These are phyloP conservation scores for Campylorhamphus procurvoides DNA, from an alignment of 2,113 vertebrate species.

Conservation along the genomic window DNA sequence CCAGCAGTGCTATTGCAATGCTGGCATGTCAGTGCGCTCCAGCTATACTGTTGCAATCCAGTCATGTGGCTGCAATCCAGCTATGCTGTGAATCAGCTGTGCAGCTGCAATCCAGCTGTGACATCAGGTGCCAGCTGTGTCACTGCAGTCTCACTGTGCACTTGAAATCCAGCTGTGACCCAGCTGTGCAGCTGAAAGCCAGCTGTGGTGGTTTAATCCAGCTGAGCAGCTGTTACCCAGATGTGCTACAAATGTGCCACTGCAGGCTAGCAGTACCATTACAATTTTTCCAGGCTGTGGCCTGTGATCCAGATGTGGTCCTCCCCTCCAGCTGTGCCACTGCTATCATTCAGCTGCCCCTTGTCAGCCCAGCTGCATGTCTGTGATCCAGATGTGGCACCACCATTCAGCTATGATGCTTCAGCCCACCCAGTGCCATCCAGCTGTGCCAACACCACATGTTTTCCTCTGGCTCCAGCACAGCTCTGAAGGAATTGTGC, in stretches of 20 bases:
- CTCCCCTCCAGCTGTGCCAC: neutral
- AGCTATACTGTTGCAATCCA: neutral
- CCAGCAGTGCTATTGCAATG: neutral
- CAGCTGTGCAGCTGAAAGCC: neutral
- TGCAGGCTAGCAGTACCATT: neutral
- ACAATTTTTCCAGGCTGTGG: neutral
- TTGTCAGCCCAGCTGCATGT: neutral
- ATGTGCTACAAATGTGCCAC: neutral
- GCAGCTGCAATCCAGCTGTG: neutral
- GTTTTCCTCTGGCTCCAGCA: neutral
- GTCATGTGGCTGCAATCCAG: neutral
- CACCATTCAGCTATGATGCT: neutral
- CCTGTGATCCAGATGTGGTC: neutral
- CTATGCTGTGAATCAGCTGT: neutral
- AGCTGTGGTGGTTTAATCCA: neutral
- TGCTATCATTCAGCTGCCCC: too few species aligned
- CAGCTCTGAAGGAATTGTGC: neutral
- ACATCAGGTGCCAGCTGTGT: neutral
- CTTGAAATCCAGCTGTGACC: neutral
- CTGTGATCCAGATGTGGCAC: neutral
- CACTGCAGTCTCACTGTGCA: neutral
- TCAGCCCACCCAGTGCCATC: neutral
- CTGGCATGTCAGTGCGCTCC: neutral
- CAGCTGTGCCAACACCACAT: neutral
- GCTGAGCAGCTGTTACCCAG: neutral